Evolutionary conservation across 1,140 invertebrate genomes (phyloP), one percentile per base, ranked within the genome.

Genomic region (Drosophila insularis): DNA sequence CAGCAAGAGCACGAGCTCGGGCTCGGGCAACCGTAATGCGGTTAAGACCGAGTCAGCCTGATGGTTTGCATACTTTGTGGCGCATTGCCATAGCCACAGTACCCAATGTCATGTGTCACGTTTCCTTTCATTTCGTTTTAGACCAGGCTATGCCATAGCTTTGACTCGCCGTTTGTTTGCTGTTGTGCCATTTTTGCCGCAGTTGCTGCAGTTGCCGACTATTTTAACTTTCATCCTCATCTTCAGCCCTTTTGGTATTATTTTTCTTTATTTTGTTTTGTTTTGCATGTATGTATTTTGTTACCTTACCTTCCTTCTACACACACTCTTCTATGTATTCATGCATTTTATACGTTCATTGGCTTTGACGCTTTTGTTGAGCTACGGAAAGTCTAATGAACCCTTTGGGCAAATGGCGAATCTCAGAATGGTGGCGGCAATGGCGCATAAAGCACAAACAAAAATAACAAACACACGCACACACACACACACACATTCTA

Each of bases 331-430:
- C 6, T 5, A 27, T 53, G 54, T 40, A 32, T 62, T 53, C 58
- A 56, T 80, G 72, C 76, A 77, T 77, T 79, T 80, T 85, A 80
- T 77, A 76, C 77, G 80, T 77, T 70, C 81, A 85, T 85, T 80
- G 80, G 80, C 80, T 84, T 84, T 84, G 80, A 84, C 63, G 59
- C 43, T 75, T 69, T 27, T 60, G 68, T 55, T 79, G 71, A 54
- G 35, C 61, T 63, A 63, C 69, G 74, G 77, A 73, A 84, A 76
- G 81, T 85, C 77, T 84, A 85, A 85, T 84, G 80, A 85, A 84
- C 81, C 81, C 77, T 82, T 80, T 73, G 72, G 55, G 77, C 77
- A 53, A 69, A 74, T 60, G 64, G 68, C 68, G 56, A 60, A n/a
- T 35, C 17, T 50, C n/a, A 58, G 55, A 58, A 56, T 56, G 54